These are phyloP conservation scores for Vireo altiloquus DNA, from an alignment of 2,113 vertebrate genomes.

Conservation along the genomic window DNA sequence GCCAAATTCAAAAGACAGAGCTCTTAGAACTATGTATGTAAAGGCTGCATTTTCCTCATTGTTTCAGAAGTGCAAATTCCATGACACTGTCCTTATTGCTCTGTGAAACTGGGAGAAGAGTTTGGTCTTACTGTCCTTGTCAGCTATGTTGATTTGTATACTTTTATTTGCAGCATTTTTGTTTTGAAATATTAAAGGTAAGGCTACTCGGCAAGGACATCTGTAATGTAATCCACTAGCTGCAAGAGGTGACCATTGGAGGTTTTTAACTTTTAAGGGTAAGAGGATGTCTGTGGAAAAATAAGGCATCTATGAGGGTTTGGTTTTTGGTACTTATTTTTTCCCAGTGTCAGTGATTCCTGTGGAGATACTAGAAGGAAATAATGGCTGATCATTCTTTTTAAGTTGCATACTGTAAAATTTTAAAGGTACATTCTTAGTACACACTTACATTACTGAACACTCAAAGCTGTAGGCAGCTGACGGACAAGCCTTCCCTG, in stretches of 20 bases:
- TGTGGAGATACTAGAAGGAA: background rate
- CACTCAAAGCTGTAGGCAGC: background rate
- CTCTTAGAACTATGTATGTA: background rate
- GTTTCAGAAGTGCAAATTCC: background rate
- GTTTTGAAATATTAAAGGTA: constrained; percentile 34
- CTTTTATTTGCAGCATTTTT: constrained; percentile 52
- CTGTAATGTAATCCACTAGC: background rate
- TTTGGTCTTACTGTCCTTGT: background rate
- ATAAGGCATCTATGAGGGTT: background rate
- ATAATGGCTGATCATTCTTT: background rate
- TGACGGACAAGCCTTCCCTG: background rate
- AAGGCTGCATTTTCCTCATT: background rate
- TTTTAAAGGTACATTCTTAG: background rate
- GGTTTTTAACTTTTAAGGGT: constrained; percentile 20
- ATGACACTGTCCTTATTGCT: background rate
- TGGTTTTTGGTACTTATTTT: background rate
- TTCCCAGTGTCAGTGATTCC: background rate
- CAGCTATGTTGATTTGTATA: background rate
- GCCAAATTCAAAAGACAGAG: background rate
- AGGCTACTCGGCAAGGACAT: background rate
- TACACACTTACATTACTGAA: background rate
- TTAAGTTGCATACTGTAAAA: background rate
- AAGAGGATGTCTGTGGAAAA: background rate
- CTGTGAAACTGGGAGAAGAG: background rate
- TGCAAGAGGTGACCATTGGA: background rate